These are phyloP conservation scores for Hydra vulgaris DNA, from an alignment of 30 jellyfish, hydroid and myxozoan genomes.

Conservation along the genomic window DNA sequence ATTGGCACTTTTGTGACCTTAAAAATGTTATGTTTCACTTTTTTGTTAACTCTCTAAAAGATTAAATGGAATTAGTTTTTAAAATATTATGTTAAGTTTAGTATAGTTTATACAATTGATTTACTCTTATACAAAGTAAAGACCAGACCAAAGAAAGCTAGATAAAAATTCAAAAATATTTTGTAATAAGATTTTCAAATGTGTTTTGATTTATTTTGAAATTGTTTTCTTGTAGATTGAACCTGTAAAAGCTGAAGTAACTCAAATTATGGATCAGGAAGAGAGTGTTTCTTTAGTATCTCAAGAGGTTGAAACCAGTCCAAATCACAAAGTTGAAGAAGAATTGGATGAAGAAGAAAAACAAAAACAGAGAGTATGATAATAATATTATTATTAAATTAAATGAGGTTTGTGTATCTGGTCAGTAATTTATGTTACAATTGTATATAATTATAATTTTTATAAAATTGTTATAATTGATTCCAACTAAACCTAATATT, in stretches of 20 bases:
- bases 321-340: conserved; percentile 27
- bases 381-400: background rate
- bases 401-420: background rate
- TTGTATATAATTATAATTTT: too few species aligned
- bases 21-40: too few species aligned
- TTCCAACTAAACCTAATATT: background rate
- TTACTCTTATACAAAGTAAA: too few species aligned
- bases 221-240: background rate
- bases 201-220: background rate
- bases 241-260: background rate
- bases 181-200: too few species aligned
- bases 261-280: background rate
- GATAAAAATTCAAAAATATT: too few species aligned
- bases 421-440: too few species aligned
- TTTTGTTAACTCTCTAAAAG: too few species aligned
- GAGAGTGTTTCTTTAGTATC: background rate
- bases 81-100: too few species aligned
- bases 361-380: conserved; percentile 7
- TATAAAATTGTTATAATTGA: background rate
- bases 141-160: too few species aligned
- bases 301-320: background rate
- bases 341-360: conserved; percentile 37
- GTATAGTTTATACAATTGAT: too few species aligned
- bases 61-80: too few species aligned
- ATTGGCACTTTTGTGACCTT: too few species aligned